phyloP scores from a whole-genome alignment of 2,797 vertebrate species.

The Pseudochaenichthys georgianus region DNA sequence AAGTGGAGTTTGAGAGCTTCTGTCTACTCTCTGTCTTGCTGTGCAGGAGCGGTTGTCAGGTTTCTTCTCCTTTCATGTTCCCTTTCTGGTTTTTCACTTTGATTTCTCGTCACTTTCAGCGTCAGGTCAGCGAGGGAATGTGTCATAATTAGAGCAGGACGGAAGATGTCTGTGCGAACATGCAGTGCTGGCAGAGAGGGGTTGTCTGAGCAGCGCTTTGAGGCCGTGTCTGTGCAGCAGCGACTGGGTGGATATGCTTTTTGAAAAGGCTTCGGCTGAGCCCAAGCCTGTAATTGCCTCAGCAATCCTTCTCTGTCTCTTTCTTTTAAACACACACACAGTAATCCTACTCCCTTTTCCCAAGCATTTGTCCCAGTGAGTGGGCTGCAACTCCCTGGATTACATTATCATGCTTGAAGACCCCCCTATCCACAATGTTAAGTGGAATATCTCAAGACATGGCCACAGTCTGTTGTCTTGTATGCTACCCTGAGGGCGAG shows the following conservation, averaged over 20 bases:
- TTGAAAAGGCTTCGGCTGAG: slow-evolving; percentile 79
- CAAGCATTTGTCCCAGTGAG: slow-evolving; percentile 48
- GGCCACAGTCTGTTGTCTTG: slow-evolving; percentile 70
- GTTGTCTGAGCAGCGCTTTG: slow-evolving; percentile 60
- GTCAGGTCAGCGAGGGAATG: slow-evolving; percentile 29
- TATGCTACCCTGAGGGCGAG: slow-evolving; percentile 65
- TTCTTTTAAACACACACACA: slow-evolving; percentile 61
- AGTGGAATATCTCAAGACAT: slow-evolving; percentile 64
- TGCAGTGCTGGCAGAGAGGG: slow-evolving; percentile 47
- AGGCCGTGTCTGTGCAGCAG: slow-evolving; percentile 67
- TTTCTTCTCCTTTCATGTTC: slow-evolving; percentile 15
- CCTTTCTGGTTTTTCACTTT: slow-evolving; percentile 36
- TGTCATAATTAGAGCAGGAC: slow-evolving; percentile 46
- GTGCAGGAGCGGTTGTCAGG: slow-evolving; percentile 49
- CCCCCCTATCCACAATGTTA: slow-evolving; percentile 46
- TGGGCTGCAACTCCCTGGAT: slow-evolving; percentile 58
- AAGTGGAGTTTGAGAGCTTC: slow-evolving; percentile 40
- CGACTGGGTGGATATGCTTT: slow-evolving; percentile 83
- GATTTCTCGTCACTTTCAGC: slow-evolving; percentile 16
- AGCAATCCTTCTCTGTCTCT: slow-evolving; percentile 69
- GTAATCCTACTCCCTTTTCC: slow-evolving; percentile 56
- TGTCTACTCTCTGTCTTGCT: slow-evolving; percentile 41
- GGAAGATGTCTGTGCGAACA: slow-evolving; percentile 58
- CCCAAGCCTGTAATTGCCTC: slow-evolving; percentile 86
- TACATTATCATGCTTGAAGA: slow-evolving; percentile 68